Base-by-base conservation (phyloP, 2,797 vertebrate species). In the Hoplostethus atlanticus region DNA sequence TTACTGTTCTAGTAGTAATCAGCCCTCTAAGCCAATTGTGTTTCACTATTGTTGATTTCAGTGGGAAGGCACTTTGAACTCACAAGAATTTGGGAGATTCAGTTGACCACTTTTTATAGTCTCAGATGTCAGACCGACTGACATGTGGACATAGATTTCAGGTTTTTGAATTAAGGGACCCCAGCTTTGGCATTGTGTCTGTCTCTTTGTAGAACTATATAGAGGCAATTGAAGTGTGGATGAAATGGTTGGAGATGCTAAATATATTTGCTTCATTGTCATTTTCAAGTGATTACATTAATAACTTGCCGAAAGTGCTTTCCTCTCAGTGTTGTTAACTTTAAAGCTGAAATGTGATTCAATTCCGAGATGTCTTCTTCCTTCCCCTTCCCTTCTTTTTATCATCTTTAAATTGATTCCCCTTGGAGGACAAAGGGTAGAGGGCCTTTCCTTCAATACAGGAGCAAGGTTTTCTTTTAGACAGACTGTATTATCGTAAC, bases 401-500 rank as follows among this genome's bases (percentile, higher is more conserved):
- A 53, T 69, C 51, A 76, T 84, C 71, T 84, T 81, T 53, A 62
- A 69, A 69, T 68, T 71, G 48, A 82, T 46, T 25, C 7, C 6
- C 28, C 21, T 15, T 44, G 60, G 50, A 40, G 56, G 3, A 21
- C 61, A 85, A 77, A 81, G 65, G 53, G 21, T 71, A 76, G 72
- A 66, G 42, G 62, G 61, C 34, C 47, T 68, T 79, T 68, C 2
- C 53, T 53, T 68, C 51, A 40, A 8, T 59, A 31, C 50, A 0
- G 0, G 28, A 62, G 64, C 31, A 56, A 42, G 65, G 42, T 73
- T 64, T 85, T 81, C 67, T 56, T 47, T 58, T 25, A 69, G 71
- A 79, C 38, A 25, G 60, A 65, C 75, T 25, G 12, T 25, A 38
- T 78, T 76, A 81, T 73, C 76, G 81, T 80, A 80, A 77, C 62